Percentiles rank a stretch among this genome's conserved stretches.
Evolutionary conservation across 2,888 invertebrate genomes (phyloP).

Genomic region (Xanthostigma xanthostigma): DNA sequence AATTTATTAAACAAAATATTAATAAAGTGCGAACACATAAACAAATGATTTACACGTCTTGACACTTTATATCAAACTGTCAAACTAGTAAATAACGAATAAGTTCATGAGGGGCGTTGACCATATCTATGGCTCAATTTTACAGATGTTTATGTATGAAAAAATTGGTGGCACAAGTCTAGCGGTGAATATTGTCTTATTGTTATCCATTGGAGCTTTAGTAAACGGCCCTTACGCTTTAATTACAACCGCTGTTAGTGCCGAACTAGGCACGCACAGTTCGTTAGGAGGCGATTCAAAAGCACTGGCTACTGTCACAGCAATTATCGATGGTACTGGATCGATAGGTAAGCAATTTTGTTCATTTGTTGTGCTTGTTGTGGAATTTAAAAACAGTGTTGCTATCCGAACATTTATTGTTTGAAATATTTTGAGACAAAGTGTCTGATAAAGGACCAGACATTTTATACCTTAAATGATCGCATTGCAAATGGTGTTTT

Average conservation of each 20-base stretch:
- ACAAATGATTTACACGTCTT: no score
- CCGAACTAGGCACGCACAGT: slow-evolving; percentile 82
- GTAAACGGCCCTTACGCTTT: slow-evolving; percentile 95
- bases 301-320: slow-evolving; percentile 92
- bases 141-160: slow-evolving; percentile 68
- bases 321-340: slow-evolving; percentile 94
- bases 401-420: no score
- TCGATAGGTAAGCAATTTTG: slow-evolving; percentile 46
- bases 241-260: slow-evolving; percentile 91
- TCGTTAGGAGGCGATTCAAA: slow-evolving; percentile 70
- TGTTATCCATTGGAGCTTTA: slow-evolving; percentile 61
- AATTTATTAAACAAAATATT: no score
- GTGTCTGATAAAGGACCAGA: no score
- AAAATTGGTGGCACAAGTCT: slow-evolving; percentile 48
- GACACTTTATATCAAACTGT: no score
- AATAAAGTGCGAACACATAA: no score
- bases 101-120: no score
- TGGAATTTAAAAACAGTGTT: slow-evolving; percentile 16
- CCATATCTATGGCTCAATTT: slow-evolving; percentile 13
- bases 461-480: no score
- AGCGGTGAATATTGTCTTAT: slow-evolving; percentile 44
- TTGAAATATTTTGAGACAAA: no score
- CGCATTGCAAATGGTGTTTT: no score
- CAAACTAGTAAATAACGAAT: no score
- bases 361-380: background rate